Conservation (phyloP, 2,888 invertebrate species). For the Monoplex corrugatus region DNA sequence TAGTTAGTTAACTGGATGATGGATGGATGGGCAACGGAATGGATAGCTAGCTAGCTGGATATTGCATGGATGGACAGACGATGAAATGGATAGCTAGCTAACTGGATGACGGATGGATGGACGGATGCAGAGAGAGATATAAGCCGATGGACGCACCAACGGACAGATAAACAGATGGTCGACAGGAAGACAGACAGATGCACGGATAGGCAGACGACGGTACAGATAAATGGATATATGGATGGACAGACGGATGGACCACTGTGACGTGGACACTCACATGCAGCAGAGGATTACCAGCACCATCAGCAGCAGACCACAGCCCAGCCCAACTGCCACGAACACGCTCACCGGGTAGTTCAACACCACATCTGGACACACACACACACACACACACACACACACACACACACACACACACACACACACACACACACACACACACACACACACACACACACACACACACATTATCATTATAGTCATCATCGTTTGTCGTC, state of each 20-base stretch:
- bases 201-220: neutral
- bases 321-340: slow-evolving; percentile 2
- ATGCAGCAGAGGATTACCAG: neutral
- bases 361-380: slow-evolving; percentile 4
- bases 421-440: neutral
- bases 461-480: slow-evolving; percentile 23
- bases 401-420: neutral
- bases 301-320: slow-evolving; percentile 9
- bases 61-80: no score
- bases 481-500: no score
- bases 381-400: neutral
- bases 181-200: no score
- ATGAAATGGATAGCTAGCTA: no score
- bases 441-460: neutral
- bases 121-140: no score
- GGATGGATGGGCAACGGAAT: no score
- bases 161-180: no score
- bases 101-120: no score
- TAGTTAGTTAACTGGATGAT: no score
- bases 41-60: no score
- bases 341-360: neutral
- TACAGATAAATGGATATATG: neutral
- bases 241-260: neutral
- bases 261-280: slow-evolving; percentile 1
- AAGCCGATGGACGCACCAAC: no score